Evolutionary conservation across 2,113 vertebrate species (phyloP), one percentile per base, ranked within the genome.

Genomic region (Callipepla californica): DNA sequence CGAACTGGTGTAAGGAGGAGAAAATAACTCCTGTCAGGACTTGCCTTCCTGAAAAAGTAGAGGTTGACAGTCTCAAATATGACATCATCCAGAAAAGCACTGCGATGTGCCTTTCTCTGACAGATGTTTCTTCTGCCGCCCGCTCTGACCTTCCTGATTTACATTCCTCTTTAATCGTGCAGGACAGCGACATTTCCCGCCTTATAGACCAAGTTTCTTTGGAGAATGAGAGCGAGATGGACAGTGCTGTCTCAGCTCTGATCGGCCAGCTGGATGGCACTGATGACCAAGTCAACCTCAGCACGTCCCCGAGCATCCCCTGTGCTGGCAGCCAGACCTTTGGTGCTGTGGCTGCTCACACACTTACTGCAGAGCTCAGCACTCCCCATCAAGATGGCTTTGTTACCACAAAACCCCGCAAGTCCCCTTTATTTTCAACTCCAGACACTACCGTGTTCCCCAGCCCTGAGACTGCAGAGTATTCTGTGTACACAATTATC

Each of bases 121-220:
- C 96, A 25, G 94, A 94, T 3, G 40, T 77, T 62, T 94, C 97
- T n/a, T 47, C 93, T 62, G 3, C 42, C 0, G 2, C 80, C 36
- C 91, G 92, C 66, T 55, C 95, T 9, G 94, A 88, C 10, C 19
- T 26, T 42, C 93, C 96, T 13, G 94, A 90, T 57, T 90, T 97
- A 45, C 98, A 95, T 51, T 98, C 97, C 73, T 89, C 87, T 2
- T 74, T 65, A 38, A 95, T 97, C 81, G 90, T 98, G 67, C 98
- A 98, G 67, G 98, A 99, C 82, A 98, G 98, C 93, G 97, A 98
- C 47, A 97, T 99, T 89, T 99, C 99, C 88, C 98, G 97, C 90
- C 98, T 99, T 36, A 99, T 99, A 78, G 98, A 99, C 69, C 98
- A 98, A 9, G 98, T 99, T 36, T 99, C 98, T 30, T 93, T 99